Conservation (phyloP, 2,888 invertebrate species). For the Aspidiotus rigidus region DNA sequence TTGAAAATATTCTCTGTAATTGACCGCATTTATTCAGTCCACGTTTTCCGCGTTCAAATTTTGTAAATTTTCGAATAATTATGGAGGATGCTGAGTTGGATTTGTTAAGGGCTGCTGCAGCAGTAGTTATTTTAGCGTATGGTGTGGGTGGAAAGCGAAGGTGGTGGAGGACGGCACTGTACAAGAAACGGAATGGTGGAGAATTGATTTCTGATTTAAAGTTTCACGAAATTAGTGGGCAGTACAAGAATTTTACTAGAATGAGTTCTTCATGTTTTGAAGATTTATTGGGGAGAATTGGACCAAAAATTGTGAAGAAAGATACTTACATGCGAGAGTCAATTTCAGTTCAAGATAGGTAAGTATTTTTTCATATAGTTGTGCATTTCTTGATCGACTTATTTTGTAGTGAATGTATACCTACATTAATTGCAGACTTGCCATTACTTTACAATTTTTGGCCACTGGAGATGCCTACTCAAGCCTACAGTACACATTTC, state of each 20-base stretch:
- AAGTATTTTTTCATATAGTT: background rate
- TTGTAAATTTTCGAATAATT: background rate
- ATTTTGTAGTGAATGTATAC: background rate
- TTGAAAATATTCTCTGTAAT: too few relatives aligned
- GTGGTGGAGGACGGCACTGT: background rate
- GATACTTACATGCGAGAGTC: background rate
- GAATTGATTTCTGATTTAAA: background rate
- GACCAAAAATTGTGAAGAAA: background rate
- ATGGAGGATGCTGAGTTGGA: background rate
- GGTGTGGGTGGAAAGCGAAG: background rate
- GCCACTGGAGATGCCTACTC: background rate
- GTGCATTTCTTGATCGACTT: background rate
- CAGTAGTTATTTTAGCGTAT: background rate
- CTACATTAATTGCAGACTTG: background rate
- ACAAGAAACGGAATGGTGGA: background rate
- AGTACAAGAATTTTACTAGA: constrained; percentile 5
- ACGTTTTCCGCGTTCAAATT: too few relatives aligned
- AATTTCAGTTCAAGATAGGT: constrained; percentile 10
- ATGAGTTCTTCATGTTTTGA: constrained; percentile 9
- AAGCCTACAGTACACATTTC: constrained; percentile 8
- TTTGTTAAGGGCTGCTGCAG: background rate
- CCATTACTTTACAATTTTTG: constrained; percentile 5
- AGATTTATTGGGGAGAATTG: background rate
- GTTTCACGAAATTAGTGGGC: constrained; percentile 5
- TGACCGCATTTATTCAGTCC: too few relatives aligned